These are phyloP conservation scores for Syndactyla subalaris DNA, from an alignment of 2,797 vertebrate species.

Conservation along the genomic window DNA sequence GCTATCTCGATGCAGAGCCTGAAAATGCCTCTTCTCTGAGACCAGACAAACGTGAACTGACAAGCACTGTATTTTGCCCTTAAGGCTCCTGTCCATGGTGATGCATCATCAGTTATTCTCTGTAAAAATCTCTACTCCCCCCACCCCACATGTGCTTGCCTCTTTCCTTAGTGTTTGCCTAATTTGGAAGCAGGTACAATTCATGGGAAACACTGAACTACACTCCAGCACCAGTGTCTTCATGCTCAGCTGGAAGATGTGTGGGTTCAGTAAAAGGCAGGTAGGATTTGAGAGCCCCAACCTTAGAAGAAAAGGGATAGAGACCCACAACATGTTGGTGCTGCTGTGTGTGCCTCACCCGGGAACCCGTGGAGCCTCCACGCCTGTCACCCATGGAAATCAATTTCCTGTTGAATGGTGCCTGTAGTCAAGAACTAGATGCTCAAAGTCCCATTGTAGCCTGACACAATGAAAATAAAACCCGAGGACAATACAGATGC, in stretches of 20 bases:
- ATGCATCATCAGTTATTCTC: constrained; percentile 40
- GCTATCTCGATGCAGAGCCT: constrained; percentile 64
- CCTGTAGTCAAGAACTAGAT: constrained; percentile 67
- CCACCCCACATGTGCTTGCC: neutral
- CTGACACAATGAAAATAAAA: constrained; percentile 66
- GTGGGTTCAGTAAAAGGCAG: neutral
- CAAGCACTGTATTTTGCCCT: constrained; percentile 74
- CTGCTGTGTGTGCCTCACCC: neutral
- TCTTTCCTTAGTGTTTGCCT: constrained; percentile 2
- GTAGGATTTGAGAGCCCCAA: neutral
- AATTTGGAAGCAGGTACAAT: neutral
- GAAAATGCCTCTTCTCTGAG: constrained; percentile 58
- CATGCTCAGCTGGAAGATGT: neutral
- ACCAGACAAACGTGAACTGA: constrained; percentile 71
- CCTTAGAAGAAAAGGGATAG: neutral
- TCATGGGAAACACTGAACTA: neutral
- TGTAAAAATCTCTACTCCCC: constrained; percentile 39
- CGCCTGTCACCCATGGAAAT: constrained; percentile 65
- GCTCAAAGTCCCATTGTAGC: constrained; percentile 62
- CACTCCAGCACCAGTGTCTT: neutral
- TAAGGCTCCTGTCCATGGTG: constrained; percentile 69
- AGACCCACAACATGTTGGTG: neutral
- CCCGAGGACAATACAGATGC: constrained; percentile 57
- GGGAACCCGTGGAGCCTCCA: neutral
- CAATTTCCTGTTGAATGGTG: constrained; percentile 58